phyloP scores from a whole-genome alignment of 2,797 vertebrate species.

The Amniataba percoides region DNA sequence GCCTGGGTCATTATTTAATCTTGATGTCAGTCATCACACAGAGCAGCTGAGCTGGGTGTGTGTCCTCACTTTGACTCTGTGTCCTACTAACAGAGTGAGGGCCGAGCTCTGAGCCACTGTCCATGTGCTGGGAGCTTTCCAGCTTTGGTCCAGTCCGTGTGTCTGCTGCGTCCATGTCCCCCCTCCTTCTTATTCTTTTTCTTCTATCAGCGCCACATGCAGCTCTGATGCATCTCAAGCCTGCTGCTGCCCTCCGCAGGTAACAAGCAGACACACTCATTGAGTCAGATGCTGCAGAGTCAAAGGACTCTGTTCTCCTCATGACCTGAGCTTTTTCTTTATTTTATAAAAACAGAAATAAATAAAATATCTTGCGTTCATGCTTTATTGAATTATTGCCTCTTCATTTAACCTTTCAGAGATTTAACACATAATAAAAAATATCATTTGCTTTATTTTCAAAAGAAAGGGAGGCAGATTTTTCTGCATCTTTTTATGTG shows the following conservation, averaged over 20 bases:
- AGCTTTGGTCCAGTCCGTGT: neutral
- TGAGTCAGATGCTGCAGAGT: neutral
- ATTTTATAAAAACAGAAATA: neutral
- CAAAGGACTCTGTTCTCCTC: neutral
- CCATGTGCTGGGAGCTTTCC: neutral
- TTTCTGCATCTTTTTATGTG: constrained; percentile 10
- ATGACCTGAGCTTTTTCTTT: neutral
- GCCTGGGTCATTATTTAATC: neutral
- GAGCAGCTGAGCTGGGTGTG: neutral
- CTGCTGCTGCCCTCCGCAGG: constrained; percentile 76
- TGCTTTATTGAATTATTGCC: neutral
- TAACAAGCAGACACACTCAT: neutral
- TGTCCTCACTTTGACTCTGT: neutral
- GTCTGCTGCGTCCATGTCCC: neutral
- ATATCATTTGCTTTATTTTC: neutral
- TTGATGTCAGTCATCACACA: neutral
- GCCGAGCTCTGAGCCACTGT: neutral
- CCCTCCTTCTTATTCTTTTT: constrained; percentile 41
- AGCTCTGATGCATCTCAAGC: constrained; percentile 48
- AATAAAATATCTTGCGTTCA: neutral
- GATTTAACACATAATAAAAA: neutral
- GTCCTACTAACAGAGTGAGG: neutral
- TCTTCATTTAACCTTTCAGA: neutral
- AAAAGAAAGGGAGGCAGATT: neutral
- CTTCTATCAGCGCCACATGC: constrained; percentile 31